These are phyloP conservation scores for Zaprionus lineosus DNA, from an alignment of 2,888 invertebrate species.

Conservation along the genomic window DNA sequence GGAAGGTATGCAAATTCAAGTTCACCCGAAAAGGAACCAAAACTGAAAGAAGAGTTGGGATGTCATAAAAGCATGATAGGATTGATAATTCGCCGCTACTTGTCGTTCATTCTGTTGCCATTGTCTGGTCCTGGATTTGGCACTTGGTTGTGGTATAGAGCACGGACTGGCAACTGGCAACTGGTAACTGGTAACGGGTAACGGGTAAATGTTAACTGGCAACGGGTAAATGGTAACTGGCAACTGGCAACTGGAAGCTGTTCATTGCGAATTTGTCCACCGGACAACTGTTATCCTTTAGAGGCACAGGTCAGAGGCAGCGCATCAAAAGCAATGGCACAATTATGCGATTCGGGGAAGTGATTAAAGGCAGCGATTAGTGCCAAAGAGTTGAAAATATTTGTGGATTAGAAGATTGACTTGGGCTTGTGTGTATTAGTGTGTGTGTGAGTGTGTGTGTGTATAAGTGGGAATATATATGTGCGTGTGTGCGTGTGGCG, in stretches of 20 bases:
- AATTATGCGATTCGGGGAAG: conserved; percentile 72
- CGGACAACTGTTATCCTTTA: not conserved
- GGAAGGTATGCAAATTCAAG: conserved; percentile 25
- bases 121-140: conserved; percentile 59
- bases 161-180: conserved; percentile 8
- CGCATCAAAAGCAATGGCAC: conserved; percentile 59
- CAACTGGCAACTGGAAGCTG: conserved; percentile 1
- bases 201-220: no score
- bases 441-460: not conserved
- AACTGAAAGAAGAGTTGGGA: conserved; percentile 34
- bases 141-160: conserved; percentile 68
- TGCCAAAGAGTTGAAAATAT: conserved; percentile 74
- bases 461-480: no score
- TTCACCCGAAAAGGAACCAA: conserved; percentile 12
- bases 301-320: conserved; percentile 22
- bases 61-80: conserved; percentile 76
- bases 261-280: no score
- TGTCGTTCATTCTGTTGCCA: conserved; percentile 67
- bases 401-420: conserved; percentile 60
- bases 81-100: conserved; percentile 78
- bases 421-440: conserved; percentile 2
- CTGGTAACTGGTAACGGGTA: not conserved
- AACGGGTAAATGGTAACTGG: no score
- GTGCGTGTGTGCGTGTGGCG: not conserved
- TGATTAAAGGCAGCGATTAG: conserved; percentile 63